These are phyloP conservation scores for Lutjanus argentimaculatus DNA, from an alignment of 2,797 vertebrate species.

Conservation along the genomic window DNA sequence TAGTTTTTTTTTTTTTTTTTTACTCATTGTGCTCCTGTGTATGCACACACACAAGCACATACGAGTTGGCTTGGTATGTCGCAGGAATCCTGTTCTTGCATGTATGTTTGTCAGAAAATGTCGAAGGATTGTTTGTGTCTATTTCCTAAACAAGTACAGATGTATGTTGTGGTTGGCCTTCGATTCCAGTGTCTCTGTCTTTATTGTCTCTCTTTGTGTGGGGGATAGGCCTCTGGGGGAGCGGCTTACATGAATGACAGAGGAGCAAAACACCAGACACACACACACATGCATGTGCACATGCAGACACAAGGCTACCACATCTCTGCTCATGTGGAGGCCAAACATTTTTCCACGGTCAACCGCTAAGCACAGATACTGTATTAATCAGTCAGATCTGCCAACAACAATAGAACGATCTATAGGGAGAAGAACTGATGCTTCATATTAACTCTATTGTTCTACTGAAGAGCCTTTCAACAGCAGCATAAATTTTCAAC, in stretches of 20 bases:
- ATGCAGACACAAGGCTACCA: constrained; percentile 20
- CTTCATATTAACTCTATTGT: constrained; percentile 41
- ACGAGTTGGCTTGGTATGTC: constrained; percentile 10
- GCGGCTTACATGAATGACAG: constrained; percentile 57
- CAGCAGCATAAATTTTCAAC: constrained; percentile 84
- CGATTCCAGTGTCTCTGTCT: constrained; percentile 59
- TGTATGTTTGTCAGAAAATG: constrained; percentile 61
- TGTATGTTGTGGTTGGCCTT: constrained; percentile 73
- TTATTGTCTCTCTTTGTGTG: constrained; percentile 69
- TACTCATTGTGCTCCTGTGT: constrained; percentile 30
- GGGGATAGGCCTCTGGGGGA: constrained; percentile 50
- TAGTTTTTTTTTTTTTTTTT: constrained; percentile 37
- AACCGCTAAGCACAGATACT: constrained; percentile 33
- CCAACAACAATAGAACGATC: constrained; percentile 51
- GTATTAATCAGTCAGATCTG: constrained; percentile 55
- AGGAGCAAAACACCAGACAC: constrained; percentile 59
- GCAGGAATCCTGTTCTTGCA: constrained; percentile 24
- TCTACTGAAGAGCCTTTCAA: constrained; percentile 23
- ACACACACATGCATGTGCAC: constrained; percentile 9
- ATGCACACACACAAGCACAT: constrained; percentile 18
- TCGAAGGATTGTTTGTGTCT: constrained; percentile 61
- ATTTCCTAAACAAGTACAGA: constrained; percentile 74
- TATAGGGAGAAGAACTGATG: constrained; percentile 27
- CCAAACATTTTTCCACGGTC: constrained; percentile 40
- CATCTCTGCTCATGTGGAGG: constrained; percentile 53